Conservation (phyloP, 2,113 vertebrate genomes). For the Erythrocebus patas region DNA sequence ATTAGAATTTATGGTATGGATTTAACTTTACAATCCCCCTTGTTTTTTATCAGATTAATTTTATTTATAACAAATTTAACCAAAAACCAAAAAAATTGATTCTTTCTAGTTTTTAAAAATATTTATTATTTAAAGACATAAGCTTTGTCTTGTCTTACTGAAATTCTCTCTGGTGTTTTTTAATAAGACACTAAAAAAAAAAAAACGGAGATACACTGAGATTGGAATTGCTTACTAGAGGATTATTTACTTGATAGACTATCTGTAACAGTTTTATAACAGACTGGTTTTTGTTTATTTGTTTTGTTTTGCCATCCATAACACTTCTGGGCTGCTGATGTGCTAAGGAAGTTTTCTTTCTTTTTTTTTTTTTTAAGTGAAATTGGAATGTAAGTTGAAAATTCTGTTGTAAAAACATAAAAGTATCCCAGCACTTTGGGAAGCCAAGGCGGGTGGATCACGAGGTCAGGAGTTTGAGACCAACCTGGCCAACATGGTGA, state of each 20-base stretch:
- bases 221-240: background rate
- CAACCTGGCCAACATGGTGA: no score
- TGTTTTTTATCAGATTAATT: constrained; percentile 24
- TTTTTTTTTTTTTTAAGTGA: background rate
- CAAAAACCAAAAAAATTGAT: background rate
- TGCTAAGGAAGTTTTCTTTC: background rate
- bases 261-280: constrained; percentile 28
- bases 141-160: background rate
- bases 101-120: background rate
- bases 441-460: no score
- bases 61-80: constrained; percentile 42
- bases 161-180: constrained; percentile 28
- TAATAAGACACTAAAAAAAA: background rate
- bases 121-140: constrained; percentile 16
- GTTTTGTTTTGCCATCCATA: background rate
- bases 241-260: constrained; percentile 7
- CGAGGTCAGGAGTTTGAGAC: no score
- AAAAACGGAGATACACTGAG: background rate
- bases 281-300: background rate
- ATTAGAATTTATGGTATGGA: constrained; percentile 4
- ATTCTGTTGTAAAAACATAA: background rate
- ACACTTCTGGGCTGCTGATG: background rate
- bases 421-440: background rate
- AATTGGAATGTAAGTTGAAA: constrained; percentile 41
- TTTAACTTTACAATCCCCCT: background rate